A percentile compares a stretch with the other conserved stretches of the same genome.
Conservation (phyloP, 1,140 invertebrate genomes). For the Orius insidiosus region DNA sequence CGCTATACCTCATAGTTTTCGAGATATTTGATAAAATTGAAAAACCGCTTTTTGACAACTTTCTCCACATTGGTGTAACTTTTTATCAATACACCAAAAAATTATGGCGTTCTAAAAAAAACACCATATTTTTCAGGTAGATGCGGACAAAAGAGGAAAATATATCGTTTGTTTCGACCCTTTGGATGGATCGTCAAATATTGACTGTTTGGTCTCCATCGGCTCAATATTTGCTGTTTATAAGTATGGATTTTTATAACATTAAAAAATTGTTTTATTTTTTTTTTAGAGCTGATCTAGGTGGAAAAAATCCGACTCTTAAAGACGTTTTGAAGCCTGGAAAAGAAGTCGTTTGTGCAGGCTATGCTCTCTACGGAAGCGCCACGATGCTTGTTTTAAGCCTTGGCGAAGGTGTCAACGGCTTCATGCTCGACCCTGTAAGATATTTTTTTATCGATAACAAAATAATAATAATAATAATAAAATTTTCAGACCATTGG, state of each 20-base stretch:
- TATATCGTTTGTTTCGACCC: conserved; percentile 99
- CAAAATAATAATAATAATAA: too few species aligned
- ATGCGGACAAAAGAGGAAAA: conserved; percentile 79
- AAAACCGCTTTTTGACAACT: too few species aligned
- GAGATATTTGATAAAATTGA: too few species aligned
- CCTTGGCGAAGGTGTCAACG: conserved; percentile 78
- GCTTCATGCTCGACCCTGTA: conserved; percentile 92
- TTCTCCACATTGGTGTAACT: too few species aligned
- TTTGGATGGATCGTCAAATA: conserved; percentile 97
- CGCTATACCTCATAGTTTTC: too few species aligned
- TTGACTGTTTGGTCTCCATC: conserved; percentile 96
- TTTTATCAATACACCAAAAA: too few species aligned
- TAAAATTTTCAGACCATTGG: conserved; percentile 55
- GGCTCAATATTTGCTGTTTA: conserved; percentile 96
- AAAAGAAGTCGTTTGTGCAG: conserved; percentile 75
- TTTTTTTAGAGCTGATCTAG: conserved; percentile 13
- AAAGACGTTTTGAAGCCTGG: conserved; percentile 73
- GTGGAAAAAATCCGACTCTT: conserved; percentile 24
- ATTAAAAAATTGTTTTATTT: conserved; percentile 9
- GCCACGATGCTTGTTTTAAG: conserved; percentile 89
- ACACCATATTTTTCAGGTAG: conserved; percentile 45
- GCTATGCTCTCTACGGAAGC: conserved; percentile 95
- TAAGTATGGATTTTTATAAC: conserved; percentile 31
- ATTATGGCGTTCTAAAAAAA: too few species aligned
- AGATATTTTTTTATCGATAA: conserved; percentile 15